Evolutionary conservation across 2,797 vertebrate species (phyloP), one percentile per base, ranked within the genome.

Genomic region (Liasis olivaceus): DNA sequence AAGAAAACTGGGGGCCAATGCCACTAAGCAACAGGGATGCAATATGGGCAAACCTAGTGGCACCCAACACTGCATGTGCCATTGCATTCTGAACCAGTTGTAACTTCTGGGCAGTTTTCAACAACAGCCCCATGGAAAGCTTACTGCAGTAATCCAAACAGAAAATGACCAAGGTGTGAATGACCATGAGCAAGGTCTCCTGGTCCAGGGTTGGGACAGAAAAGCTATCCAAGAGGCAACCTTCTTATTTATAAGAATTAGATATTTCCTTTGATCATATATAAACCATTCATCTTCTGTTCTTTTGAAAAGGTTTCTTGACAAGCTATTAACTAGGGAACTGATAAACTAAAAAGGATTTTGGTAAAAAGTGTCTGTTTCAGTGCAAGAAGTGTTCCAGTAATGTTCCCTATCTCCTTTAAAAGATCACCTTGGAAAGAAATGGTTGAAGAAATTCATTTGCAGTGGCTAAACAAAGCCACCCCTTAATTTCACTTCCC

Each of bases 391-490:
- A 88, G 11, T 0, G 0, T 2, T 87, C 58, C 2, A 15, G 47
- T 12, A 85, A 0, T 1, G 12, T 72, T 13, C 56, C 0, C 0
- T 5, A 8, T 69, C 36, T 4, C 88, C 87, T 54, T 91, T 28
- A 31, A 90, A 63, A 64, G 13, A 88, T 60, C 56, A 63, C 54
- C 59, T 66, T 62, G 86, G 24, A 90, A 22, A 9, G 85, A 92
- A 69, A 2, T 51, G n/a, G 3, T 84, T 22, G 17, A 62, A 94
- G 89, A 59, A 4, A 8, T 36, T 77, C 24, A 72, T 56, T 47
- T 36, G 85, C 58, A 36, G n/a, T 66, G 85, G 12, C 3, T 64
- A 66, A 91, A 95, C 26, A 91, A 91, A 94, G 31, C 66, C n/a
- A 84, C 59, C 84, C 69, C 62, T 28, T 60, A 51, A 54, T 84